Percentiles rank a stretch among this genome's conserved stretches.
phyloP scores from a whole-genome alignment of 2,888 invertebrate species.

The Odontomyia ornata region DNA sequence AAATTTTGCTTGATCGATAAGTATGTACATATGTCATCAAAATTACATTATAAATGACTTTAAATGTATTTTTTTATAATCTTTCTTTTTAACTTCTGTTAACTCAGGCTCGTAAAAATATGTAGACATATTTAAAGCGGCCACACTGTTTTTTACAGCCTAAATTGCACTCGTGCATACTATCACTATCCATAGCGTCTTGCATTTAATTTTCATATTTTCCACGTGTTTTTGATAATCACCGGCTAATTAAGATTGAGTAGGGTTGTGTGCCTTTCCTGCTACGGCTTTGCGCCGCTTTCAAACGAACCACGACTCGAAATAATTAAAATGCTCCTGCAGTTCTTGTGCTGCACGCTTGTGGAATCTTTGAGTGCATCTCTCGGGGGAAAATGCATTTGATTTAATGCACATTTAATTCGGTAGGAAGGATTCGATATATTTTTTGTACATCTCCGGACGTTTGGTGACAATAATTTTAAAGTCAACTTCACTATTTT shows the following conservation, averaged over 20 bases:
- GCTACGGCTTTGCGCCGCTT: constrained; percentile 22
- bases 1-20: no score
- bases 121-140: no score
- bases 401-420: constrained; percentile 46
- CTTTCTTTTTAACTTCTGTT: no score
- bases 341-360: constrained; percentile 2
- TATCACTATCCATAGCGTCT: background rate
- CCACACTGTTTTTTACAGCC: background rate
- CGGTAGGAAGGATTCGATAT: constrained; percentile 44
- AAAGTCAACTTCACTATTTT: background rate
- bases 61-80: no score
- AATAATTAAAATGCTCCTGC: constrained; percentile 47
- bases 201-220: constrained; percentile 43
- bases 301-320: constrained; percentile 46
- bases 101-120: no score
- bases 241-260: constrained; percentile 56
- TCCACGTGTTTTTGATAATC: constrained; percentile 64
- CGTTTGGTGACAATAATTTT: constrained; percentile 35
- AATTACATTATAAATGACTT: no score
- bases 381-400: constrained; percentile 7
- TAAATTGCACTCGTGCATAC: background rate
- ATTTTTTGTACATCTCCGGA: constrained; percentile 23
- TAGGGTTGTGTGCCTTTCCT: constrained; percentile 17
- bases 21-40: no score
- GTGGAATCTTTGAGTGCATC: background rate